Base-by-base conservation (phyloP, 2,888 invertebrate species). In the Polylopha cassiicola region DNA sequence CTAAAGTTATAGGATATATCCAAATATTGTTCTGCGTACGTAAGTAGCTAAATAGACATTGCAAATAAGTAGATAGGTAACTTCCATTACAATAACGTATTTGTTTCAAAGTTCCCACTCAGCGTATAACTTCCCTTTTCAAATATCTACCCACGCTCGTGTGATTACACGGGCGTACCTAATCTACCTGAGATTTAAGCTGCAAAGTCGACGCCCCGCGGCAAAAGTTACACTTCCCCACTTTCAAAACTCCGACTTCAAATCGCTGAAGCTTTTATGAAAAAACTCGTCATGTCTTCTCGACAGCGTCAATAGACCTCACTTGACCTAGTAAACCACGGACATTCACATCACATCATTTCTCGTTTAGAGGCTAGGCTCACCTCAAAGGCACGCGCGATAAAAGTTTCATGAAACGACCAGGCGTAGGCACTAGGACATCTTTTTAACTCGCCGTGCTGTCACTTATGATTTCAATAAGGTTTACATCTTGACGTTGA, bases 271-370 rank as follows among this genome's bases (percentile, higher is more conserved):
- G 54, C 53, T 55, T 53, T 49, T 45, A 45, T 45, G 50, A 63
- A 71, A 65, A 63, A 64, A 55, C 64, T 55, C 48, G 61, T 62
- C 53, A 51, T 48, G 51, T 55, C 49, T 46, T 58, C 54, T 56
- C 54, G 55, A 69, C 63, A 61, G 65, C 63, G 51, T 77, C 74
- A 72, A 76, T 73, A 68, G 71, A 55, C 58, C 53, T 43, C 65
- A 61, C 75, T 73, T 73, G 75, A 78, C 76, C 76, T 54, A 73
- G 55, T 76, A 66, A 71, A 65, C 71, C 59, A 63, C 58, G 58
- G 56, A 63, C 70, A 69, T 73, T 72, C 73, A 73, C 61, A 64
- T 72, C 73, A 73, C 61, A 64, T 65, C 69, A 68, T 70, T 68
- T 60, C 70, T 64, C 67, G 62, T 67, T 70, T 67, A 71, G 50